Evolutionary conservation across 2,888 invertebrate genomes (phyloP), one percentile per base, ranked within the genome.

Genomic region (Lithophane ornitopus): DNA sequence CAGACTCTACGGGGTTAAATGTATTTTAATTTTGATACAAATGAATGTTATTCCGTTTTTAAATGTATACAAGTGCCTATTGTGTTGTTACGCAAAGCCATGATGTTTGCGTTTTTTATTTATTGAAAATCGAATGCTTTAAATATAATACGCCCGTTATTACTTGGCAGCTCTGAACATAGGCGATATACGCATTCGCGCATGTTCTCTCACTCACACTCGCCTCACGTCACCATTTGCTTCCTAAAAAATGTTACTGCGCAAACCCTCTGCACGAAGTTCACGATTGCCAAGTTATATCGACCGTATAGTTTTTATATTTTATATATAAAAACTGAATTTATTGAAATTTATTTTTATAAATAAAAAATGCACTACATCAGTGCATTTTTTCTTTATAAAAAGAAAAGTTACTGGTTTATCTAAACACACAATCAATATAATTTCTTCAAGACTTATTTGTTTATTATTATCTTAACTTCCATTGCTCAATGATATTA

Each of bases 401-500:
- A 12, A 7, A 58, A n/a, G n/a, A n/a, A 16, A 16, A 6, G 7
- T 19, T 49, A 16, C 3, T 44, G 22, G 4, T 4, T 39, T 41
- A n/a, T 22, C 8, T n/a, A 41, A 14, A 19, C 6, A 7, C 7
- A 34, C n/a, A 34, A 52, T n/a, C 11, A 39, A 12, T 2, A 41
- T 34, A 11, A 3, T 16, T 2, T 66, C 0, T 67, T 49, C 26
- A 54, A 77, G 58, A 73, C 66, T 49, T 19, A 49, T 52, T 70
- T 34, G 19, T 65, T 26, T 56, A 59, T 49, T 58, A 28, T 56
- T n/a, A 44, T 69, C 14, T 44, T 9, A 61, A 41, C 1, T n/a
- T 69, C 8, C 12, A 28, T 69, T 75, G 79, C 78, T 85, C 86
- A 84, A 82, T 74, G 22, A 78, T 71, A 28, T 62, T 71, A 28